A percentile compares a stretch with the other conserved stretches of the same genome.
These are phyloP conservation scores for Drymodes brunneopygia DNA, from an alignment of 2,113 vertebrate species.

Conservation along the genomic window DNA sequence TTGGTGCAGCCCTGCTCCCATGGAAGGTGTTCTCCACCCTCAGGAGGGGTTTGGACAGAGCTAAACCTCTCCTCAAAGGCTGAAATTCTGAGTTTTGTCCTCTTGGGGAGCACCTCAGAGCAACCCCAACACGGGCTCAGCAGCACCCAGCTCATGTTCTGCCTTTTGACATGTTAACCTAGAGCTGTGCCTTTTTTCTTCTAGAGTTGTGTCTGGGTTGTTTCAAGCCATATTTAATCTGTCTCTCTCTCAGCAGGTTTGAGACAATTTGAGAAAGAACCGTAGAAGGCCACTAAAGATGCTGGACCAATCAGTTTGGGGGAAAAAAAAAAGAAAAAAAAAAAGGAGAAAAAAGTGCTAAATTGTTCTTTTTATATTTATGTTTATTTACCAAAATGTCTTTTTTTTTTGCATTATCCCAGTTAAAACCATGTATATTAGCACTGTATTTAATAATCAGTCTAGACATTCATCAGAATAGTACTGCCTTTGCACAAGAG, in stretches of 20 bases:
- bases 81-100: not conserved
- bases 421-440: conserved; percentile 83
- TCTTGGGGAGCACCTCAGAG: not conserved
- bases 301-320: conserved; percentile 71
- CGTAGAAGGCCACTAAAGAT: conserved; percentile 66
- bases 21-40: fast-evolving
- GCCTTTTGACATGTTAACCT: not conserved
- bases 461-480: conserved; percentile 76
- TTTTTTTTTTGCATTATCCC: conserved; percentile 69
- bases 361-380: conserved; percentile 85
- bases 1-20: not conserved
- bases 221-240: conserved; percentile 49
- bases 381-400: conserved; percentile 79
- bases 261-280: conserved; percentile 80
- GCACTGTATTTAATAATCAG: conserved; percentile 86
- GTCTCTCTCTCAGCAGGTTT: conserved; percentile 78
- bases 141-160: not conserved
- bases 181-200: not conserved
- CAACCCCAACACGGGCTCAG: fast-evolving
- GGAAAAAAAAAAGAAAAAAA: not conserved
- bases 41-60: not conserved
- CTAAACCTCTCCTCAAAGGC: not conserved
- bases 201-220: not conserved
- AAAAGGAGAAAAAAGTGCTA: conserved; percentile 71
- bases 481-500: conserved; percentile 86